A percentile compares a stretch with the other conserved stretches of the same genome.
These are phyloP conservation scores for Pantherophis alleghaniensis DNA, from an alignment of 2,797 vertebrate species.

Conservation along the genomic window DNA sequence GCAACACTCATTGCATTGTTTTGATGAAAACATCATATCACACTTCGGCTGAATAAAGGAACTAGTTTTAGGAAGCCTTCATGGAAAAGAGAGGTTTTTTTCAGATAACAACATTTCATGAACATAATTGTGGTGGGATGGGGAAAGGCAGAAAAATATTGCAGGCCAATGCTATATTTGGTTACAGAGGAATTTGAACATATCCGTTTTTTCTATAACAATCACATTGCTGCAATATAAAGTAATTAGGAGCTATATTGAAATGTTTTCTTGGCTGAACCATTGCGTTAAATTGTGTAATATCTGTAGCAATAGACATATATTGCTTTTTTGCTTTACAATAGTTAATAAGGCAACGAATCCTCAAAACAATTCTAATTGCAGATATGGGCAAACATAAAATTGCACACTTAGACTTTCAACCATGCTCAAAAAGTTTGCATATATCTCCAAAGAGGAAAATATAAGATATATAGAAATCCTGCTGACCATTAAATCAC, in stretches of 20 bases:
- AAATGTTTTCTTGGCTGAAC: conserved; percentile 1
- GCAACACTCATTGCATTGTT: neutral
- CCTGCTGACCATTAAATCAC: neutral
- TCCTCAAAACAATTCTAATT: neutral
- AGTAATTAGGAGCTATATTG: neutral
- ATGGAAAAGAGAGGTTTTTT: neutral
- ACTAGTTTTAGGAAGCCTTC: neutral
- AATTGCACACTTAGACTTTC: neutral
- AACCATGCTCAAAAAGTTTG: neutral
- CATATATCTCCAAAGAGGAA: neutral
- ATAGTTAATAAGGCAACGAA: neutral
- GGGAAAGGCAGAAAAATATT: neutral
- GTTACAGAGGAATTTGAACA: conserved; percentile 29
- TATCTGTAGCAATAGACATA: conserved; percentile 2
- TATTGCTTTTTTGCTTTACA: conserved; percentile 18
- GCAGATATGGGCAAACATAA: neutral
- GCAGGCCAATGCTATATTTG: neutral
- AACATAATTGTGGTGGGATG: neutral
- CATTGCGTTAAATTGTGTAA: neutral
- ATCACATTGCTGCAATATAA: neutral
- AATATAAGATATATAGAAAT: neutral
- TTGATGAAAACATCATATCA: neutral
- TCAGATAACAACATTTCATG: neutral
- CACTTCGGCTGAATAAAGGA: neutral
- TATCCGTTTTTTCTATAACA: conserved; percentile 5